Percentiles rank a stretch among this genome's conserved stretches.
These are phyloP conservation scores for Porites rus DNA, from an alignment of 92 coral and sea anemone genomes.

Conservation along the genomic window DNA sequence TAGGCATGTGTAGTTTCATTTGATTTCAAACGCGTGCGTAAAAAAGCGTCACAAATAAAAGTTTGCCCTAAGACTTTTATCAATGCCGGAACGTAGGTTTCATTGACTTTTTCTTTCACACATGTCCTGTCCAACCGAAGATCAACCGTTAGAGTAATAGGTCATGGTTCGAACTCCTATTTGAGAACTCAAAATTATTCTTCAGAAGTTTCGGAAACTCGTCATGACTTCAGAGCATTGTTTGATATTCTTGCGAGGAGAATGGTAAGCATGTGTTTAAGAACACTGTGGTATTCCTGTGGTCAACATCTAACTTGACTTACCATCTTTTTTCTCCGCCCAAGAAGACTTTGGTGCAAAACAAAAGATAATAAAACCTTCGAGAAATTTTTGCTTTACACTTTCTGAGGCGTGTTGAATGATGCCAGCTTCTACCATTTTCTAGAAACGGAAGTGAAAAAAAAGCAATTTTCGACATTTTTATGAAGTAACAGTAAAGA, in stretches of 20 bases:
- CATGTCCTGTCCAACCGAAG: too few relatives aligned
- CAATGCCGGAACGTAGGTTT: too few relatives aligned
- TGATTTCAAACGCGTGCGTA: too few relatives aligned
- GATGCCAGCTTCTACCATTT: conserved; percentile 84
- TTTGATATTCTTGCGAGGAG: background rate
- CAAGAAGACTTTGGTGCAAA: conserved; percentile 71
- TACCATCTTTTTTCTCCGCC: conserved; percentile 42
- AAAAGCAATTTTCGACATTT: background rate
- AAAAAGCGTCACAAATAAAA: too few relatives aligned
- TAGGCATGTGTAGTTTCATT: too few relatives aligned
- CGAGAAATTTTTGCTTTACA: conserved; percentile 76
- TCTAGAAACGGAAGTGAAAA: conserved; percentile 51
- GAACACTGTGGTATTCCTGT: background rate
- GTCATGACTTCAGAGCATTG: background rate
- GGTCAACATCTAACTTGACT: background rate
- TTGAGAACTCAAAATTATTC: too few relatives aligned
- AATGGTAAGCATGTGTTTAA: background rate
- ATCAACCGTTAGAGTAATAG: too few relatives aligned
- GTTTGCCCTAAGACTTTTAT: too few relatives aligned
- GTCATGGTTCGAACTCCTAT: too few relatives aligned
- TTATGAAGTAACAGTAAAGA: too few relatives aligned
- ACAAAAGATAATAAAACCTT: conserved; percentile 86
- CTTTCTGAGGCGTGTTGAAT: conserved; percentile 94
- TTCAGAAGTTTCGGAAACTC: too few relatives aligned
- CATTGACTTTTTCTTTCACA: too few relatives aligned